Evolutionary conservation across 2,797 vertebrate species (phyloP), one percentile per base, ranked within the genome.

Genomic region (Galaxias olidus): DNA sequence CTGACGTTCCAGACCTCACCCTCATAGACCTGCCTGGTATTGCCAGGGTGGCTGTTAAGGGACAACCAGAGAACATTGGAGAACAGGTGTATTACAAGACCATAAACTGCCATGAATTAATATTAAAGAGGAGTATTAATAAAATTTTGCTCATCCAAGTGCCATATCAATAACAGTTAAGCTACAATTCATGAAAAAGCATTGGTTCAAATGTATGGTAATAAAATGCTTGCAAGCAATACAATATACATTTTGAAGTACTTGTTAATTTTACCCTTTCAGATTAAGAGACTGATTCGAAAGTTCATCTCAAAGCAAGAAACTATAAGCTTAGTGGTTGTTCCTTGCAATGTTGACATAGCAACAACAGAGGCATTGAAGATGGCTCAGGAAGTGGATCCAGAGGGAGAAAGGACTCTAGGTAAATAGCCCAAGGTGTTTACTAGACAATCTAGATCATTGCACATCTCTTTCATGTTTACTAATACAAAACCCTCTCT

Each of bases 21-120:
- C 73, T 94, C n/a, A 93, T 93, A 11, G 93, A 94, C 73, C 85
- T 94, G 4, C 93, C 93, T 1, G 92, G 92, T n/a, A 94, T 94
- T 55, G 78, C 91, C 63, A 86, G 92, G 67, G 89, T 93, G 46
- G 78, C 92, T 0, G 55, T 92, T 8, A 82, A 80, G 9, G 68
- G 89, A 30, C 92, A 94, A 71, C 91, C 91, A n/a, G 45, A 40
- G 3, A 85, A 93, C 63, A 93, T 91, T 1, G 88, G 83, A 43
- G 9, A 75, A 0, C 84, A 91, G 85, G 93, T 93, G 9, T n/a
- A n/a, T 9, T 8, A 30, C 12, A 13, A 30, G 7, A 11, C 14
- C n/a, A n/a, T n/a, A n/a, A n/a, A 14, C 11, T 4, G 11, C 12
- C 4, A 12, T 11, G 4, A 11, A 47, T 10, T 1, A 1, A 11